Evolutionary conservation across 1,140 invertebrate species (phyloP).

Genomic region (Triops longicaudatus): DNA sequence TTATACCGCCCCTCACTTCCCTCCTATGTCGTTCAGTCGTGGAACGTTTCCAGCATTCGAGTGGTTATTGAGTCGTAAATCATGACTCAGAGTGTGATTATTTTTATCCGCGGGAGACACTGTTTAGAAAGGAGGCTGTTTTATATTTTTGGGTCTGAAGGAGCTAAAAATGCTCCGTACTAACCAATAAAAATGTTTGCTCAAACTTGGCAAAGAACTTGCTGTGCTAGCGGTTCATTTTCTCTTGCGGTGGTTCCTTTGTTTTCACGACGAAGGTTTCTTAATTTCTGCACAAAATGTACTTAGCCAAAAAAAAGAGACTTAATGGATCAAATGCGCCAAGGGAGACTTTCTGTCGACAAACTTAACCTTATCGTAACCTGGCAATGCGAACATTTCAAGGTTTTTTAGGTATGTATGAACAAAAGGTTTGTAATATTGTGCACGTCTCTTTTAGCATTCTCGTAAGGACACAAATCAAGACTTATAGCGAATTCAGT

Average conservation of each 20-base stretch:
- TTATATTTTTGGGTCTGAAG: not conserved
- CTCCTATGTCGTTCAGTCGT: not conserved
- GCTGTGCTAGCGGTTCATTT: not conserved
- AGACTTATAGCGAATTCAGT: too few species aligned
- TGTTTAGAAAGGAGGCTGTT: not conserved
- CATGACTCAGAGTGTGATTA: slow-evolving; percentile 3
- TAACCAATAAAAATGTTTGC: not conserved
- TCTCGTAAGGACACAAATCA: too few species aligned
- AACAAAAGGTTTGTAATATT: too few species aligned
- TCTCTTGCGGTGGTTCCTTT: not conserved
- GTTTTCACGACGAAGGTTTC: not conserved
- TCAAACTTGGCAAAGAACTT: slow-evolving; percentile 15
- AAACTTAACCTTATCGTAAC: too few species aligned
- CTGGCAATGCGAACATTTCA: too few species aligned
- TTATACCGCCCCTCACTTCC: not conserved
- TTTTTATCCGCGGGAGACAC: slow-evolving; percentile 14
- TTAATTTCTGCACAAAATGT: not conserved
- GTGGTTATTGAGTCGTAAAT: slow-evolving; percentile 8
- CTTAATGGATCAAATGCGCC: too few species aligned
- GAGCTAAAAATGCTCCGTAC: not conserved
- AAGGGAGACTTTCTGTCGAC: too few species aligned
- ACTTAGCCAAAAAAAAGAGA: too few species aligned
- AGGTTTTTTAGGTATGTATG: too few species aligned
- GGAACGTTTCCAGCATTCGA: slow-evolving; percentile 14
- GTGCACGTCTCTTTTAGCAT: too few species aligned